Evolutionary conservation across 2,797 vertebrate species (phyloP), one percentile per base, ranked within the genome.

Genomic region (Phrynocephalus guinanensis): DNA sequence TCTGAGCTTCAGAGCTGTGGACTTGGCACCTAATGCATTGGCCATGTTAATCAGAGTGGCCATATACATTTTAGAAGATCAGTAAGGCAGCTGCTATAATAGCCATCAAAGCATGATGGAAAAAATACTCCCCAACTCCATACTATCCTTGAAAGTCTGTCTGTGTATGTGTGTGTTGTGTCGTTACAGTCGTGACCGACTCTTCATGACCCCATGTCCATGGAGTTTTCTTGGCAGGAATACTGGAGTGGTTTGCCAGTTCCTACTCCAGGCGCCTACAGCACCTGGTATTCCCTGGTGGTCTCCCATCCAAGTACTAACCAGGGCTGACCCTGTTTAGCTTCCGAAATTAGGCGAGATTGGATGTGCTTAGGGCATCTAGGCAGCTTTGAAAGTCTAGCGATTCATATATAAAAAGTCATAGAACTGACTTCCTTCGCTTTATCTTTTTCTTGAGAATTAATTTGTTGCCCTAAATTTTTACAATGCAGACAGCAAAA

Each of bases 401-500:
- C 52, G 3, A 87, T 91, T 85, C 83, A 68, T 52, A 82, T 70
- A 68, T 66, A 16, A 18, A 33, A 10, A 26, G 15, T 52, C 75
- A 73, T 48, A 81, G 76, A 38, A 66, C 86, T 66, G 84, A 68
- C 20, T 18, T 11, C 4, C 52, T 24, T 38, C 4, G 5, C 63
- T n/a, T 75, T 50, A 76, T 52, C 24, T 82, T 63, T 28, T 91
- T 83, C 86, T 50, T 6, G 82, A 84, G 6, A 7, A 71, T 70
- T 44, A 24, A 60, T 56, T 88, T 76, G 87, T 92, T 77, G 84
- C 85, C 93, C 26, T 88, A 26, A 28, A 44, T 24, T 83, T 93
- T 92, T 91, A 67, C 83, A 92, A 68, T 84, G 73, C 86, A 50
- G 83, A 26, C 73, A 71, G 88, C 72, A 93, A 93, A 44, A 93